These are phyloP conservation scores for Bubo scandiacus DNA, from an alignment of 2,113 vertebrate genomes.

Conservation along the genomic window DNA sequence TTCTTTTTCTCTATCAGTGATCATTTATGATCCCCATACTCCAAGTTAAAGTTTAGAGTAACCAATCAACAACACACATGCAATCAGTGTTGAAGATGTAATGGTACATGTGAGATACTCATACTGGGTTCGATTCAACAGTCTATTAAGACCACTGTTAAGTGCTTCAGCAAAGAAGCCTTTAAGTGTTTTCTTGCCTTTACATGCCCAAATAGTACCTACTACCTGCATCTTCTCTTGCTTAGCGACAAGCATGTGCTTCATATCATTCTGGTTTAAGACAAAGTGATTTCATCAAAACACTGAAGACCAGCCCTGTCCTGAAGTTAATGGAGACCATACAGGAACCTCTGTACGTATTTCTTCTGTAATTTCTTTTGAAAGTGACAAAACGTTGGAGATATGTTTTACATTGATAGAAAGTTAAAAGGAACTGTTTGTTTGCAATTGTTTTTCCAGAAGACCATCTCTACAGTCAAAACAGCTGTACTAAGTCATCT, in stretches of 20 bases:
- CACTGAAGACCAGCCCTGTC: neutral
- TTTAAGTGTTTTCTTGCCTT: neutral
- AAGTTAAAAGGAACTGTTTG: neutral
- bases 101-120: neutral
- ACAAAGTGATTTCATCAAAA: neutral
- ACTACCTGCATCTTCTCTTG: neutral
- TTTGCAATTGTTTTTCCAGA: constrained; percentile 5
- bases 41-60: neutral
- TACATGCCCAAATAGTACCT: neutral
- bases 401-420: neutral
- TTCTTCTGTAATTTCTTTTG: neutral
- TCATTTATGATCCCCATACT: neutral
- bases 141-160: neutral
- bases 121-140: neutral
- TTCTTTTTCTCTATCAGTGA: neutral
- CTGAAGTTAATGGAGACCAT: neutral
- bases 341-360: neutral
- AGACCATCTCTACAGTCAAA: neutral
- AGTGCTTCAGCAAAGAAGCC: neutral
- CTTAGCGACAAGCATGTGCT: neutral
- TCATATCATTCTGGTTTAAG: neutral
- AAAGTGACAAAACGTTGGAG: neutral
- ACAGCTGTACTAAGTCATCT: neutral
- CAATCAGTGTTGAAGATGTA: neutral
- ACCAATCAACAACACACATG: neutral